Conservation (phyloP, 2,113 vertebrate genomes). For the Asarcornis scutulata region DNA sequence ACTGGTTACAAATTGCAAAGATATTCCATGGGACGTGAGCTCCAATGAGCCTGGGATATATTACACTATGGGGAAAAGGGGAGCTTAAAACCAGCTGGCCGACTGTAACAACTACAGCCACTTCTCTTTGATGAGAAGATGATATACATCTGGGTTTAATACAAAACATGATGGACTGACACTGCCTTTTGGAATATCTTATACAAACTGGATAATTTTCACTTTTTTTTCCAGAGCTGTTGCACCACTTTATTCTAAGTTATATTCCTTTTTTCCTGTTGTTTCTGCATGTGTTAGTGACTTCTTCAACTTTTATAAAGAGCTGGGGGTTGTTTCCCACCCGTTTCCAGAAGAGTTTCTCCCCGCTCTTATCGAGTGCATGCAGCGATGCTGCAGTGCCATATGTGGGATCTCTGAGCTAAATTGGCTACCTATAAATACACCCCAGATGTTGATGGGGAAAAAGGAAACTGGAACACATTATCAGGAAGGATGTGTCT, state of each 20-base stretch:
- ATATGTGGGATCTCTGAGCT: not conserved
- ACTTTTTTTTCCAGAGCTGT: not conserved
- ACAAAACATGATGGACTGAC: slow-evolving; percentile 59
- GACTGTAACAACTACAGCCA: slow-evolving; percentile 50
- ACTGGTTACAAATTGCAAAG: slow-evolving; percentile 47
- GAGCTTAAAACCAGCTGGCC: slow-evolving; percentile 71
- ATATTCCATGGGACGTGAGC: slow-evolving; percentile 32
- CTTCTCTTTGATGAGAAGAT: slow-evolving; percentile 71
- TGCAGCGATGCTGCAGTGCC: not conserved
- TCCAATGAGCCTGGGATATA: slow-evolving; percentile 22
- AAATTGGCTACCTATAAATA: slow-evolving; percentile 27
- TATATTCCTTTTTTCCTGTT: not conserved
- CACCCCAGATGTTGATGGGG: slow-evolving; percentile 23
- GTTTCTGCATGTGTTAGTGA: not conserved
- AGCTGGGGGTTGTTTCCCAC: not conserved
- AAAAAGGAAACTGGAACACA: slow-evolving; percentile 5
- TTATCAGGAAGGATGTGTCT: slow-evolving; percentile 41
- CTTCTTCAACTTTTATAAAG: not conserved
- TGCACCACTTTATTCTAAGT: not conserved
- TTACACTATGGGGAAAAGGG: slow-evolving; percentile 57
- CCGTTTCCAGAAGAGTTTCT: not conserved
- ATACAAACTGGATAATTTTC: not conserved
- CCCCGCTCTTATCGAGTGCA: fast-evolving
- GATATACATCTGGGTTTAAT: slow-evolving; percentile 81
- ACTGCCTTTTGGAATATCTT: not conserved